Evolutionary conservation across 2,797 vertebrate genomes (phyloP).

Genomic region (Bovichtus variegatus): DNA sequence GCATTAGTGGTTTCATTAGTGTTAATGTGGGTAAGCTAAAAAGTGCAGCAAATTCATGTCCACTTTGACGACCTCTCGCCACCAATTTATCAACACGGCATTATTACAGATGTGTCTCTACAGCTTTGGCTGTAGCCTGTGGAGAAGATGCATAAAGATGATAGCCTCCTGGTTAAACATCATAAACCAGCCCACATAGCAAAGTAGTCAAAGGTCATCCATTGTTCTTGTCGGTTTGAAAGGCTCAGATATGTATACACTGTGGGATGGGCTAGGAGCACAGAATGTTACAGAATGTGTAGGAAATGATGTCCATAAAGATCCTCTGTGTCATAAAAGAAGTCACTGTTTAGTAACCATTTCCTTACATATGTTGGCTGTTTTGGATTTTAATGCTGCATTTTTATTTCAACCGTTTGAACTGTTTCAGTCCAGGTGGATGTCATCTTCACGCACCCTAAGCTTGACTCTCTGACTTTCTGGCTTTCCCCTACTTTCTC

Average conservation of each 20-base stretch:
- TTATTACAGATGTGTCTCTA: constrained; percentile 10
- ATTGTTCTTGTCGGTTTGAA: constrained; percentile 43
- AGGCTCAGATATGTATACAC: constrained; percentile 35
- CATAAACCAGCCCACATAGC: constrained; percentile 50
- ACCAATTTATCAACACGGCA: not conserved
- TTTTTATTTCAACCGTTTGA: not conserved
- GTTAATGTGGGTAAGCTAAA: not conserved
- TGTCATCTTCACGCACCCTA: not conserved
- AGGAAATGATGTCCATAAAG: not conserved
- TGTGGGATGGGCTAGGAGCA: constrained; percentile 32
- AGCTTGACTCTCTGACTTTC: not conserved
- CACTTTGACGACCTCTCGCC: not conserved
- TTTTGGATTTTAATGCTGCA: not conserved
- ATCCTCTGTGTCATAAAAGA: not conserved
- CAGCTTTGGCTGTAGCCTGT: constrained; percentile 9
- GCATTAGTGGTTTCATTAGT: not conserved
- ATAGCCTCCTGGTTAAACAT: constrained; percentile 40
- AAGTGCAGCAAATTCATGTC: not conserved
- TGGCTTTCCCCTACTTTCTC: not conserved
- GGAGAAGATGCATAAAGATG: constrained; percentile 25
- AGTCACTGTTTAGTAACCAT: not conserved
- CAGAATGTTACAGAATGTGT: not conserved
- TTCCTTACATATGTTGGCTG: not conserved
- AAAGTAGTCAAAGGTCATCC: constrained; percentile 56
- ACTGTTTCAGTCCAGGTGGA: not conserved